Percentiles rank a stretch among this genome's conserved stretches.
Evolutionary conservation across 2,113 vertebrate genomes (phyloP).

Genomic region (Callipepla californica): DNA sequence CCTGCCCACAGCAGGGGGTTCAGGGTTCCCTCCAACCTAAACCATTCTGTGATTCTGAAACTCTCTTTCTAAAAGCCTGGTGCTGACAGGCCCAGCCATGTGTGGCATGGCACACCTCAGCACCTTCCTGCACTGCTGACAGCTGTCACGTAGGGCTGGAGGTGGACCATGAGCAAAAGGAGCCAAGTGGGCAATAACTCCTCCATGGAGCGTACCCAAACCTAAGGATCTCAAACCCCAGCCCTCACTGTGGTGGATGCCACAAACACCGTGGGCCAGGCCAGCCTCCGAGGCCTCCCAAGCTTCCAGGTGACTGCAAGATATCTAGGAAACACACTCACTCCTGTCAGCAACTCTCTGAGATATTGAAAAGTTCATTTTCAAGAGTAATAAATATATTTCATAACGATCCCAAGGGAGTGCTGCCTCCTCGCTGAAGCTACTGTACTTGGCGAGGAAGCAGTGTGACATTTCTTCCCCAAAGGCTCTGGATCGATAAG

Average conservation of each 20-base stretch:
- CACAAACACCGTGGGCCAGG: neutral
- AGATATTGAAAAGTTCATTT: slow-evolving; percentile 51
- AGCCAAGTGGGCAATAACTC: neutral
- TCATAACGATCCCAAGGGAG: slow-evolving; percentile 52
- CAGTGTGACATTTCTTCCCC: slow-evolving; percentile 1
- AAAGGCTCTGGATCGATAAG: slow-evolving; percentile 51
- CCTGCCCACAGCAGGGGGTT: neutral
- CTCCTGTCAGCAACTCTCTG: slow-evolving; percentile 7
- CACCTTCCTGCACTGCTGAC: neutral
- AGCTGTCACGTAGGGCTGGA: neutral
- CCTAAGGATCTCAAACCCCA: neutral
- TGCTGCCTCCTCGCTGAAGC: slow-evolving; percentile 35
- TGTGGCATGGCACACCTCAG: neutral
- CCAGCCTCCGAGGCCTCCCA: neutral
- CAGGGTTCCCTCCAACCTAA: neutral
- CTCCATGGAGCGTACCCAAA: neutral
- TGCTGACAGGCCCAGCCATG: rapidly evolving
- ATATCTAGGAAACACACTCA: neutral
- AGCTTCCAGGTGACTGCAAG: slow-evolving; percentile 16
- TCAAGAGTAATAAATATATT: slow-evolving; percentile 56
- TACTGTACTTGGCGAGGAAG: slow-evolving; percentile 45
- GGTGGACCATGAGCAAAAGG: neutral
- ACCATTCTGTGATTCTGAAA: neutral
- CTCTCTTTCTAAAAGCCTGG: neutral
- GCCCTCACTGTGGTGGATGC: neutral